Conservation (phyloP, 2,113 vertebrate species). For the Jacana jacana region DNA sequence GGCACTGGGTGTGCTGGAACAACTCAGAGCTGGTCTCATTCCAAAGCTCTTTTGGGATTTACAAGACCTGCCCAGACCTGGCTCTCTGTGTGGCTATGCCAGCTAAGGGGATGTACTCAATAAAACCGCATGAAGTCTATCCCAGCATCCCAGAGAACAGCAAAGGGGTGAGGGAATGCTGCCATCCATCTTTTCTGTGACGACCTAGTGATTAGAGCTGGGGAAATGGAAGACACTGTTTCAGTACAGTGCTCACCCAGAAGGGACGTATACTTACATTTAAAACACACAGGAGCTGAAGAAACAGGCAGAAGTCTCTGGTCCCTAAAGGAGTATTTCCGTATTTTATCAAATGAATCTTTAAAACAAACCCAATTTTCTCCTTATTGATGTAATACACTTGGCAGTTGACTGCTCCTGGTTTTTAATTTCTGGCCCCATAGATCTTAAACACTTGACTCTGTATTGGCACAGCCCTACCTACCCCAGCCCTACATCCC, state of each 20-base stretch:
- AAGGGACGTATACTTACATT: background rate
- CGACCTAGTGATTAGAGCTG: background rate
- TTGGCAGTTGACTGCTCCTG: background rate
- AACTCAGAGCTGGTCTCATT: background rate
- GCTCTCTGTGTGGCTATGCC: rapidly evolving
- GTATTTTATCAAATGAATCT: background rate
- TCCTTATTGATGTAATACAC: conserved; percentile 13
- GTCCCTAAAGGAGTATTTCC: background rate
- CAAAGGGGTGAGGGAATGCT: rapidly evolving
- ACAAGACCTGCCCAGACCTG: background rate
- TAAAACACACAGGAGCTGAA: background rate
- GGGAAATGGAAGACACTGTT: background rate
- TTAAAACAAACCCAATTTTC: background rate
- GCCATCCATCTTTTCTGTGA: background rate
- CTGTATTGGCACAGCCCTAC: background rate
- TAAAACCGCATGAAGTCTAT: background rate
- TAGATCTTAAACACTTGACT: background rate
- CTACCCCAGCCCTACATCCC: background rate
- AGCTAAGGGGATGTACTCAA: background rate
- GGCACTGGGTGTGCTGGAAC: background rate
- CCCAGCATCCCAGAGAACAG: rapidly evolving
- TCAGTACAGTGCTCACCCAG: background rate
- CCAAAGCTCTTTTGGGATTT: background rate
- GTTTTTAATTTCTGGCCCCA: background rate
- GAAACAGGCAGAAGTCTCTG: background rate